Conservation (phyloP, 2,797 vertebrate species). For the Philypnodon macrostomus region DNA sequence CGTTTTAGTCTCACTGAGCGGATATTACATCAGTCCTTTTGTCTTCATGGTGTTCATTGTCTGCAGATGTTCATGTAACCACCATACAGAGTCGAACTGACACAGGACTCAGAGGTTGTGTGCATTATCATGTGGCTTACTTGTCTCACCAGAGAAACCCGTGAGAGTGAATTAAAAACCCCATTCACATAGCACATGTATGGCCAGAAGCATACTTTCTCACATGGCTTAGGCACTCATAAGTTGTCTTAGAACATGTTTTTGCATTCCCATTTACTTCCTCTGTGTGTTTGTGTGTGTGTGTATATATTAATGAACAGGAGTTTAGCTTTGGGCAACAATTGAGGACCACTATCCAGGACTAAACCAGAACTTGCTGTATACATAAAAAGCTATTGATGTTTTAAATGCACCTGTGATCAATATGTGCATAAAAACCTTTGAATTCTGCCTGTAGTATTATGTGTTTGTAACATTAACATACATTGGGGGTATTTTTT, state of each 20-base stretch:
- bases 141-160: slow-evolving; percentile 43
- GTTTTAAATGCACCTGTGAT: slow-evolving; percentile 38
- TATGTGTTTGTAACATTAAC: slow-evolving; percentile 22
- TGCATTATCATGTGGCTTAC: slow-evolving; percentile 49
- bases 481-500: slow-evolving; percentile 13
- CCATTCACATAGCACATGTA: slow-evolving; percentile 48
- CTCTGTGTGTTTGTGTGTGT: too few relatives aligned
- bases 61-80: slow-evolving; percentile 48
- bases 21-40: slow-evolving; percentile 41
- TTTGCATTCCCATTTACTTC: too few relatives aligned
- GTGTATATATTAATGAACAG: too few relatives aligned
- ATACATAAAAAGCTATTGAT: too few relatives aligned
- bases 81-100: slow-evolving; percentile 21
- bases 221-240: too few relatives aligned
- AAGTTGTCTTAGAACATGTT: too few relatives aligned
- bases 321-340: too few relatives aligned
- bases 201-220: too few relatives aligned
- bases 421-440: slow-evolving; percentile 36
- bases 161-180: slow-evolving; percentile 54
- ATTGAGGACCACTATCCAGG: too few relatives aligned
- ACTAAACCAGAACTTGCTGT: too few relatives aligned
- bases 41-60: slow-evolving; percentile 60
- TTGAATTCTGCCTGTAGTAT: too few relatives aligned
- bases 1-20: slow-evolving; percentile 20
- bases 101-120: slow-evolving; percentile 33